Base-by-base conservation (phyloP, 2,113 vertebrate species). In the Chitala chitala region DNA sequence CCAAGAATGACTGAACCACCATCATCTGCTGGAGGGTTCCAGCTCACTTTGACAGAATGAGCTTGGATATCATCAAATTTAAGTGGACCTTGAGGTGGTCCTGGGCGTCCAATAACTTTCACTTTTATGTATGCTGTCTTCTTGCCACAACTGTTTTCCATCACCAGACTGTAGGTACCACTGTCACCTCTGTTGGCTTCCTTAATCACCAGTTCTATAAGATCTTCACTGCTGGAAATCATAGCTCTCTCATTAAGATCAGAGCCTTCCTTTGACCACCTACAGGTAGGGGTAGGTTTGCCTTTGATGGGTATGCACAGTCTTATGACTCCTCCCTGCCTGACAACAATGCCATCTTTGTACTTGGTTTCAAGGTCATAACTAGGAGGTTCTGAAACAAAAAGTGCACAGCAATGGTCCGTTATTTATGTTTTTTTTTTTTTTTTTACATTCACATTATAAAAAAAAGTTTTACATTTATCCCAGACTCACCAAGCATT, bases 61-160 rank as follows among this genome's bases (percentile, higher is more conserved):
- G 94, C 91, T 83, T 98, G 96, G 76, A 98, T 92, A 63, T 98
- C 97, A 9, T 96, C 95, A 79, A 96, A 98, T 72, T 91, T 86
- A 75, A 98, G 85, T 17, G 95, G 97, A 68, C 95, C 96, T 86
- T 94, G 91, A 77, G 97, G 96, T 81, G 93, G 88, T 54, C 91
- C 90, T 74, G 97, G 94, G 46, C 88, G 94, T 74, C 95, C 94
- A 65, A 98, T 98, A 77, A 99, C 95, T 81, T 91, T 96, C 76
- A 99, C 96, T 77, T 98, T 98, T 78, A 99, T 98, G 78, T 95
- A 93, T 38, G 87, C 91, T 9, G 90, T 90, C 86, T 98, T 99
- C 87, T 94, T 98, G 81, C 96, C 97, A 31, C 95, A 96, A 77
- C 89, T 96, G 79, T 99, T 99, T 87, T 98, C 94, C 80, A 99